A percentile compares a stretch with the other conserved stretches of the same genome.
These are phyloP conservation scores for Peucedramus taeniatus DNA, from an alignment of 2,113 vertebrate genomes.

Conservation along the genomic window DNA sequence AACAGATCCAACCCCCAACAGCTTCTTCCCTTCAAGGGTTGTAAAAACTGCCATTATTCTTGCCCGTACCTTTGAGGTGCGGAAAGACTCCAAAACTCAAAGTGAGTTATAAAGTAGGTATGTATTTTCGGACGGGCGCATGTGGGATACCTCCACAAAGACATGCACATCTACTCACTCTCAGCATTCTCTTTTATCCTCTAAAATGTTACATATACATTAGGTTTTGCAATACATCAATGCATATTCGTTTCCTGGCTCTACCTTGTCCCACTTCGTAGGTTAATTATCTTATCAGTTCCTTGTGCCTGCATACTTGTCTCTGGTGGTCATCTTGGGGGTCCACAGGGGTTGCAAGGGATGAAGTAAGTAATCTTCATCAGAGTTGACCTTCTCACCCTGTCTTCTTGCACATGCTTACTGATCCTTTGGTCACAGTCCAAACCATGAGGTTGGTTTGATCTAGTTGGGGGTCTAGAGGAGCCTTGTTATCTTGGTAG, in stretches of 20 bases:
- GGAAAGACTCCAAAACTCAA: not conserved
- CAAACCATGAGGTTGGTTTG: not conserved
- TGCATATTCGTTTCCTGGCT: not conserved
- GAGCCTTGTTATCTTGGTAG: not conserved
- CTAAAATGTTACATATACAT: not conserved
- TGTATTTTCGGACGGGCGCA: not conserved
- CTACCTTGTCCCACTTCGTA: not conserved
- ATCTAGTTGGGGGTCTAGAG: not conserved
- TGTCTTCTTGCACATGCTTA: not conserved
- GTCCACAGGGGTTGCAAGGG: too few relatives aligned
- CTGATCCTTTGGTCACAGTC: not conserved
- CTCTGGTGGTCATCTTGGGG: too few relatives aligned
- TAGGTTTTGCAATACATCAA: not conserved
- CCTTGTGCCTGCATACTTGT: not conserved
- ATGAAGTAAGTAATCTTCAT: not conserved
- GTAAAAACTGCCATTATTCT: too few relatives aligned
- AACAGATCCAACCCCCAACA: too few relatives aligned
- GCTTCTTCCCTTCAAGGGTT: too few relatives aligned
- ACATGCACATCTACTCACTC: not conserved
- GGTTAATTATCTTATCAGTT: not conserved
- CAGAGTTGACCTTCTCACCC: not conserved
- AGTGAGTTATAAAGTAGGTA: not conserved
- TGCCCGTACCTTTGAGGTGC: too few relatives aligned
- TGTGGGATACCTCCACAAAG: not conserved
- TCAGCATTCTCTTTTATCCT: not conserved